Evolutionary conservation across 2,888 invertebrate species (phyloP), one percentile per base, ranked within the genome.

Genomic region (Abscondita cerata): DNA sequence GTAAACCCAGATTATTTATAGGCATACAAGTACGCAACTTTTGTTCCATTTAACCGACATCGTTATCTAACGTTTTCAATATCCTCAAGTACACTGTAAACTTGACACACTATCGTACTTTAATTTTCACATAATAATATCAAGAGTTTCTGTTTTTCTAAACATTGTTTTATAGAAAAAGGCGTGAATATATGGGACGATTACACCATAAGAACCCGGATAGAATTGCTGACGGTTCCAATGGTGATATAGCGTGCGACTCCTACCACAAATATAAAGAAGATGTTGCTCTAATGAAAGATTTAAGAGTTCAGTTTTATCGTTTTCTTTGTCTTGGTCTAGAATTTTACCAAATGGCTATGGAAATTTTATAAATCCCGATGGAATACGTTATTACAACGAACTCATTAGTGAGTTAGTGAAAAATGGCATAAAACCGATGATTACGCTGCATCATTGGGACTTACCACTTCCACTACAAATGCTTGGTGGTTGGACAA

Each of bases 401-500:
- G 80, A 83, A 41, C 73, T 90, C 15, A 81, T 89, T 8, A 78
- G 85, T 46, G 85, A 83, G 68, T 78, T 90, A 1, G 62, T 80
- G 2, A 51, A 20, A 16, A 70, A 71, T 53, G 69, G 1, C 77
- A 87, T 92, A 50, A 72, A 79, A 56, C 89, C 90, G 0, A 73
- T 87, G 59, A 83, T 87, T 2, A 88, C 88, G 0, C 80, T 89
- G 76, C 87, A 87, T 79, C 89, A 89, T 71, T 88, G 86, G 86
- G 87, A 89, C 72, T 78, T 87, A 57, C 88, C 88, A 0, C 84
- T 86, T 70, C 52, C 68, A 1, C 74, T 86, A 9, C 57, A 59
- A 38, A 59, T 65, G 1, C 18, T 62, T 5, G 68, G 64, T 1
- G 65, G 66, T 8, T 60, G 57, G 67, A 61, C 31, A 41, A 70